phyloP scores from a whole-genome alignment of 2,888 invertebrate genomes.

The Ectropis crepuscularia region DNA sequence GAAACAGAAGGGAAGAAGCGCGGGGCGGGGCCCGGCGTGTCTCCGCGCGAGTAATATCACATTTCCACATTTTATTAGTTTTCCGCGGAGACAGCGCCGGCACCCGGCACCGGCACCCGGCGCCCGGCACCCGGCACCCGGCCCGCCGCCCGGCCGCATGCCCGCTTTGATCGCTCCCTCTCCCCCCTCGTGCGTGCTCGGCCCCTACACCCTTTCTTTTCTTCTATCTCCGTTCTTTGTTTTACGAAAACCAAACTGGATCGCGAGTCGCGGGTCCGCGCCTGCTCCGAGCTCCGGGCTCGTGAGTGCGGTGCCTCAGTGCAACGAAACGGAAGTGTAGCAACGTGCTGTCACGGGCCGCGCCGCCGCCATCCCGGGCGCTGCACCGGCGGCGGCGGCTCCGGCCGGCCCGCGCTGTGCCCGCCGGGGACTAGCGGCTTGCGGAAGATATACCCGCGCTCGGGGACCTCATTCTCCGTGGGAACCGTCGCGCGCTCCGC shows the following conservation, averaged over 20 bases:
- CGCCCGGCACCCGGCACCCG: conserved; percentile 37
- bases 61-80: conserved; percentile 80
- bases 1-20: conserved; percentile 22
- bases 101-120: conserved; percentile 57
- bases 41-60: conserved; percentile 69
- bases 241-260: conserved; percentile 56
- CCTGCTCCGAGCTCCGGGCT: too few species aligned
- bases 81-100: conserved; percentile 71
- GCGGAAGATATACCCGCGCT: too few species aligned
- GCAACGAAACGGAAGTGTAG: too few species aligned
- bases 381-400: too few species aligned
- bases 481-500: background rate
- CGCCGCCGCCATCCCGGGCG: too few species aligned
- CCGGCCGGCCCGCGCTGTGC: too few species aligned
- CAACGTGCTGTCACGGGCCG: too few species aligned
- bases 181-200: conserved; percentile 10
- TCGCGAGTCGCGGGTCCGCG: conserved; percentile 35
- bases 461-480: conserved; percentile 6
- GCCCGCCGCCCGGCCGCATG: conserved; percentile 55
- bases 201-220: conserved; percentile 42
- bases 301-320: too few species aligned
- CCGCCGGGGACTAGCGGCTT: too few species aligned
- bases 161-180: conserved; percentile 57
- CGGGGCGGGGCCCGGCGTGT: conserved; percentile 42
- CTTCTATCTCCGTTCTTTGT: conserved; percentile 52